Base-by-base conservation (phyloP, 2,113 vertebrate species). In the Globicephala melas region DNA sequence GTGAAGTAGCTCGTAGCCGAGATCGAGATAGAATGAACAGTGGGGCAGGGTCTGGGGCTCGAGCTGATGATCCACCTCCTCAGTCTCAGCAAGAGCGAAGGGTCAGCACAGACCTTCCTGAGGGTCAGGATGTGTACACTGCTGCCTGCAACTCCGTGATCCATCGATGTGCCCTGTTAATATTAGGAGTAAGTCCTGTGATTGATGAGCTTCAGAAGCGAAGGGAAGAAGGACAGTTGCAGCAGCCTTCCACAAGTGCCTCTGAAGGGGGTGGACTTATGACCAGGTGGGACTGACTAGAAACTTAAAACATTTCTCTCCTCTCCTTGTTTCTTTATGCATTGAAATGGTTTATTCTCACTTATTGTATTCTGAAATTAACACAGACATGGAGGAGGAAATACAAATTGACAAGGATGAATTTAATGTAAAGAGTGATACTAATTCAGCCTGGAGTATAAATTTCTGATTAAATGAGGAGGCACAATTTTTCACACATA, bases 141-240 rank as follows among this genome's bases (percentile, higher is more conserved):
- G 99, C 99, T 7, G 99, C 99, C 15, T 99, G 99, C 98, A 99
- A 99, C 98, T 99, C 99, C 0, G 99, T 99, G 95, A 99, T 99
- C 98, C 99, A 99, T 97, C 99, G 99, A 76, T 99, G 99, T 91
- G 99, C 99, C 95, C 98, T 99, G 97, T 97, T 99, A 89, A 98
- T 99, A 94, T 88, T 99, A 83, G 99, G 99, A 2, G 99, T 99
- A 21, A 99, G 99, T 98, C 99, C 99, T 0, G 99, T 99, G 23
- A 98, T 99, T 0, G 98, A 99, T 2, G 99, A 99, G 84, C 98
- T 99, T 67, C 98, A 98, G 92, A 99, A 99, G 74, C 99, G 99
- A 70, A 98, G 99, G 97, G 99, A 99, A 96, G 99, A 99, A 53
- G 99, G 99, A 17, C 98, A 98, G 97, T 96, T 98, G 50, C 99